These are phyloP conservation scores for Trochalopteron elliotii DNA, from an alignment of 2,113 vertebrate genomes.

Conservation along the genomic window DNA sequence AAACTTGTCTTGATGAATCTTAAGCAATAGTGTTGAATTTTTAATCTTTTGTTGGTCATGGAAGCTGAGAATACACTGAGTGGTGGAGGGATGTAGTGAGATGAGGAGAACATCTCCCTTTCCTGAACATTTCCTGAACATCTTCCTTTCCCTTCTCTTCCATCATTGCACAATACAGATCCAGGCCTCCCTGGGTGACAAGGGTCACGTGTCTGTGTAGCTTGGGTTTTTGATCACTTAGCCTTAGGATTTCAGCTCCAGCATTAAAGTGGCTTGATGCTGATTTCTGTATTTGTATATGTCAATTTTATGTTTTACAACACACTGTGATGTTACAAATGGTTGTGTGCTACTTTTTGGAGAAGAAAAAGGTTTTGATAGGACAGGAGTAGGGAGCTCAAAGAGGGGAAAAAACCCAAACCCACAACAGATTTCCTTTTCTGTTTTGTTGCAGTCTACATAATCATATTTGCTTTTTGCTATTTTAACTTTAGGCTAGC, in stretches of 20 bases:
- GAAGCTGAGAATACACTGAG: neutral
- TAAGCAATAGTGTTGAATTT: neutral
- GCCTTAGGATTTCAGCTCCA: neutral
- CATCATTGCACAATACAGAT: neutral
- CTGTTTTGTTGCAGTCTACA: neutral
- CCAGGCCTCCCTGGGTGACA: neutral
- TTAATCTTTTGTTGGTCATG: neutral
- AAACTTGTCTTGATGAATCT: neutral
- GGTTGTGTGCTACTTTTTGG: neutral
- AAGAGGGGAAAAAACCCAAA: neutral
- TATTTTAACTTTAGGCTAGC: neutral
- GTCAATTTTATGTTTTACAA: neutral
- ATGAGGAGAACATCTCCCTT: neutral
- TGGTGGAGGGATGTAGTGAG: neutral
- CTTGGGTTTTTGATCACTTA: neutral
- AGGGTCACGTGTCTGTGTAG: accelerated
- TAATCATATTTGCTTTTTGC: neutral
- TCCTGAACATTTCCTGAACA: too few species aligned
- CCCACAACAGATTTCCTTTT: neutral
- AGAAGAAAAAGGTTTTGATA: neutral
- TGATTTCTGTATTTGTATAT: neutral
- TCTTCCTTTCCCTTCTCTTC: neutral
- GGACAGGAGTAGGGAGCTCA: neutral
- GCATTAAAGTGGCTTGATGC: neutral
- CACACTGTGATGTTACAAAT: neutral